A percentile compares a stretch with the other conserved stretches of the same genome.
These are phyloP conservation scores for Ahaetulla prasina DNA, from an alignment of 2,113 vertebrate species.

Conservation along the genomic window DNA sequence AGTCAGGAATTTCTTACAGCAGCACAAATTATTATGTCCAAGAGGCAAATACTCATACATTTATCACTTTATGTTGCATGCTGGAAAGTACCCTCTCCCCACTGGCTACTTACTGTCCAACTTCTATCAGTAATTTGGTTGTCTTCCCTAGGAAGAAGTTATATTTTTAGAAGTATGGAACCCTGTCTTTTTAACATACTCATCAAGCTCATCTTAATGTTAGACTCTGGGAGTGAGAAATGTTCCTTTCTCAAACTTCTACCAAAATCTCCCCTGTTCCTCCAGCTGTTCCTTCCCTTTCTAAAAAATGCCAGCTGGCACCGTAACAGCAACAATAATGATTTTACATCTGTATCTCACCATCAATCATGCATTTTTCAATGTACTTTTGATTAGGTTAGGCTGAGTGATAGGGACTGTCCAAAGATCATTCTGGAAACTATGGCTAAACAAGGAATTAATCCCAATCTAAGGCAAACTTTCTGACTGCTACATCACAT, in stretches of 20 bases:
- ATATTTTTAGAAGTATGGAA: neutral
- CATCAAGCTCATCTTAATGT: neutral
- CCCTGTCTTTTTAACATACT: neutral
- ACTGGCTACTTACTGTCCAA: neutral
- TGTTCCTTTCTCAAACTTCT: neutral
- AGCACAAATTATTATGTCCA: neutral
- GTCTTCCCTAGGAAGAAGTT: neutral
- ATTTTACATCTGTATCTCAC: neutral
- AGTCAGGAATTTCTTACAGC: neutral
- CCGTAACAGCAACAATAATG: neutral
- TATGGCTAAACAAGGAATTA: neutral
- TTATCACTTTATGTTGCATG: neutral
- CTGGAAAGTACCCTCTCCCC: neutral
- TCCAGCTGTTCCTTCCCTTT: neutral
- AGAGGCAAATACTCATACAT: neutral
- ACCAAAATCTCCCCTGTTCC: neutral
- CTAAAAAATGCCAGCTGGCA: neutral
- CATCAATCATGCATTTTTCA: neutral
- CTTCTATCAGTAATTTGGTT: neutral
- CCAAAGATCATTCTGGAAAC: neutral
- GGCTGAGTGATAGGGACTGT: neutral
- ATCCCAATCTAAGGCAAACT: neutral
- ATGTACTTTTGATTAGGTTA: neutral
- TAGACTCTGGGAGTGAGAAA: neutral
- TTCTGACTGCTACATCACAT: neutral